Base-by-base conservation (phyloP, 2,113 vertebrate genomes). In the Barnardius zonarius region DNA sequence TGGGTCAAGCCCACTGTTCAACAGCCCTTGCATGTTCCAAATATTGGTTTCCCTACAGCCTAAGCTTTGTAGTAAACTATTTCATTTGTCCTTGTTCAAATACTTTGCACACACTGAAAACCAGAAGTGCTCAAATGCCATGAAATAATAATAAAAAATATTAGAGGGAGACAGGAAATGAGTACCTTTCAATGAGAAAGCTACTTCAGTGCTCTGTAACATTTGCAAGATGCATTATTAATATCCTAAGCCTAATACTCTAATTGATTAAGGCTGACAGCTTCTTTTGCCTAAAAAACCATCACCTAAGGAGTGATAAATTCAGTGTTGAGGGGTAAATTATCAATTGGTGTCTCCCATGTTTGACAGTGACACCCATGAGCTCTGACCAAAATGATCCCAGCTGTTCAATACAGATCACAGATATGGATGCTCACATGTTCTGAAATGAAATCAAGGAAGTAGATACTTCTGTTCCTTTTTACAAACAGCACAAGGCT, bases 361-460 rank as follows among this genome's bases (percentile, higher is more conserved):
- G 9, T 33, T 41, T 37, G 49, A 87, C 37, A 91, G 44, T 18
- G 35, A 80, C 27, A 91, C 8, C 66, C 7, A 0, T 10, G 44
- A 49, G 10, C 44, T 78, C 41, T 79, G 24, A 51, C 39, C 39
- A 72, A 63, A 96, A 68, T 7, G 7, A 69, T 51, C 30, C 20
- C 33, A 33, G 13, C 31, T 66, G 20, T 57, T 76, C 70, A 86
- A 22, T 27, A 46, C 0, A 57, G 51, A 44, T 84, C 35, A 83
- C 20, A 48, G 14, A 76, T 84, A 68, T 5, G 39, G 51, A 97
- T 87, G 14, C 39, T 24, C 30, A 81, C 46, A 18, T 61, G 46
- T 64, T 95, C 69, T 87, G 75, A 95, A 93, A 88, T 49, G 5
- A 90, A 74, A 95, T 68, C 64, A 68, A 78, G 55, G 28, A 35